phyloP scores from a whole-genome alignment of 2,113 vertebrate species.

The Pithys albifrons region DNA sequence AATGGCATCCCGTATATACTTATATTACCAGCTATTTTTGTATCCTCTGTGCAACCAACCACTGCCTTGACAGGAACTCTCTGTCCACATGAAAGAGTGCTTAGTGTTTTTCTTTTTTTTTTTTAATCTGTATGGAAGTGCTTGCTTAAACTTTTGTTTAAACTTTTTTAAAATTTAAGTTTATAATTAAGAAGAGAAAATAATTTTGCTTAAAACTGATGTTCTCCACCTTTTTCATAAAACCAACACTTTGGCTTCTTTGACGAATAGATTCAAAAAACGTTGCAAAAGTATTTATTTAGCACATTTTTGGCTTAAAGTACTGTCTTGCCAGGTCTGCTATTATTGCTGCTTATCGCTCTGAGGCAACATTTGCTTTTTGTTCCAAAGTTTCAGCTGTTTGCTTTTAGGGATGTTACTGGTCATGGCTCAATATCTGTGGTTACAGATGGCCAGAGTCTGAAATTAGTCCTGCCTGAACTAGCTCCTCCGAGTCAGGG shows the following conservation, averaged over 20 bases:
- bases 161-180: neutral
- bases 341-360: neutral
- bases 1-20: neutral
- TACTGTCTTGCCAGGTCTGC: neutral
- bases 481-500: neutral
- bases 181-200: neutral
- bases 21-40: constrained; percentile 12
- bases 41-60: neutral
- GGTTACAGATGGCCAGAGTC: neutral
- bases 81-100: neutral
- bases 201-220: neutral
- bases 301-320: neutral
- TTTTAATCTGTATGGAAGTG: neutral
- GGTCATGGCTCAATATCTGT: neutral
- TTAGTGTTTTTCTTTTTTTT: neutral
- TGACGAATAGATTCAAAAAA: neutral
- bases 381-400: neutral
- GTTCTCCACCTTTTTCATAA: neutral
- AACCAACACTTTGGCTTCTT: neutral
- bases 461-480: neutral
- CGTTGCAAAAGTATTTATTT: neutral
- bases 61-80: neutral
- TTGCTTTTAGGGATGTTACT: neutral
- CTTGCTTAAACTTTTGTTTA: neutral
- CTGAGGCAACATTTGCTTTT: neutral